Conservation (phyloP, 2,113 vertebrate genomes). For the Narcine bancroftii region DNA sequence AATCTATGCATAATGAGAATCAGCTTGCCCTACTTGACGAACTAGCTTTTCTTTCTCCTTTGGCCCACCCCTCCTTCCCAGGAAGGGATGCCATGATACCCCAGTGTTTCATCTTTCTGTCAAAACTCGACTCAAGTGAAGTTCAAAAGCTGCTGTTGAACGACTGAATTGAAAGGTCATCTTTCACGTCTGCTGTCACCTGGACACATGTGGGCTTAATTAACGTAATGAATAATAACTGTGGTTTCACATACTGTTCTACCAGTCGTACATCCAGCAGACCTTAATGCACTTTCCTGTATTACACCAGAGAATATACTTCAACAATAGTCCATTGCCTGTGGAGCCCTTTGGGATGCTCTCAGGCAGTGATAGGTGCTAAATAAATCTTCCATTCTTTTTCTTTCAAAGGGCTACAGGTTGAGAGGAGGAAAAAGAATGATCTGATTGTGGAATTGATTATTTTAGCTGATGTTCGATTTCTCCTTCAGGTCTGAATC, state of each 20-base stretch:
- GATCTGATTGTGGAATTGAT: background rate
- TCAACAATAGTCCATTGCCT: background rate
- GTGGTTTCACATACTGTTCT: background rate
- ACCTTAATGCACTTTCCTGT: background rate
- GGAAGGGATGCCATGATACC: background rate
- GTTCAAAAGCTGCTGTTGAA: background rate
- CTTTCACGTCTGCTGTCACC: background rate
- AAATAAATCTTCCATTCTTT: background rate
- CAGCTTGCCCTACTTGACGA: background rate
- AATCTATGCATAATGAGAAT: background rate
- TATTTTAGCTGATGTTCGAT: background rate
- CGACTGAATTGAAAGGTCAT: conserved; percentile 17
- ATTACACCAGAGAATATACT: background rate
- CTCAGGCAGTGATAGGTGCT: background rate
- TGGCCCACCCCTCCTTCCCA: background rate
- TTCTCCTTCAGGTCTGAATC: background rate
- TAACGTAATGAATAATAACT: conserved; percentile 23
- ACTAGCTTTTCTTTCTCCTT: background rate
- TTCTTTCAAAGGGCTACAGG: background rate
- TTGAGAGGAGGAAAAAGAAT: background rate
- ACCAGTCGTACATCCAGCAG: background rate
- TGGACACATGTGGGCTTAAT: background rate
- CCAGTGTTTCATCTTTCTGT: background rate
- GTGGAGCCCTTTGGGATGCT: background rate
- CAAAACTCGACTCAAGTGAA: background rate